Evolutionary conservation across 1,140 invertebrate species (phyloP).

Genomic region (Aleiodes sp.): DNA sequence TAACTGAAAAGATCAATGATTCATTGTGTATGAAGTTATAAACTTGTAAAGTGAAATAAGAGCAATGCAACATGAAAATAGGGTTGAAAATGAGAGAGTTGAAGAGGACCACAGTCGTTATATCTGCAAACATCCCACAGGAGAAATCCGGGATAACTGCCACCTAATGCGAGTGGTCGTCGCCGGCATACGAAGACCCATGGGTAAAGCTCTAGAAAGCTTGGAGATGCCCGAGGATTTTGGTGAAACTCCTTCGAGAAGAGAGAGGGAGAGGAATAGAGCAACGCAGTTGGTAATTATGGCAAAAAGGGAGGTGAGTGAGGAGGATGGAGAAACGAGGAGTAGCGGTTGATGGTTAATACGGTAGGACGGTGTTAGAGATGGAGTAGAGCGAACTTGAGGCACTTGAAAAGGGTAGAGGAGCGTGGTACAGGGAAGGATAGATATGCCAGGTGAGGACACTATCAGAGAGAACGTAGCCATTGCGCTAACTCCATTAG

Average conservation of each 20-base stretch:
- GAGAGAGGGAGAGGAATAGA: background rate
- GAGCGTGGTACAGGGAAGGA: constrained; percentile 30
- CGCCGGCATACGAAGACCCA: constrained; percentile 20
- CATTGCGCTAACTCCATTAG: constrained; percentile 46
- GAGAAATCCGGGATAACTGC: constrained; percentile 38
- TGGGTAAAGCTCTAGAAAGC: constrained; percentile 15
- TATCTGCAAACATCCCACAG: constrained; percentile 36
- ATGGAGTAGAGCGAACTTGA: background rate
- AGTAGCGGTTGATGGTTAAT: constrained; percentile 12
- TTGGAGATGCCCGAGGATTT: constrained; percentile 20
- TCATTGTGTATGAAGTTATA: background rate
- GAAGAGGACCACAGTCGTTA: constrained; percentile 34
- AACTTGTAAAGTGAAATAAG: background rate
- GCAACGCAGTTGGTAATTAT: background rate
- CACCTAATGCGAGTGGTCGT: constrained; percentile 27
- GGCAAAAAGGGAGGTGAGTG: background rate
- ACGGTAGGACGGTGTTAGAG: background rate
- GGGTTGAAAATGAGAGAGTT: background rate
- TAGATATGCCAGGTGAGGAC: constrained; percentile 14
- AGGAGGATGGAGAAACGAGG: constrained; percentile 2
- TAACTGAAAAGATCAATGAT: background rate
- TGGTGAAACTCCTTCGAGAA: background rate
- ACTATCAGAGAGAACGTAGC: constrained; percentile 29
- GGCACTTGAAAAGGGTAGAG: constrained; percentile 16
- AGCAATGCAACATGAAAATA: background rate